phyloP scores from a whole-genome alignment of 2,113 vertebrate species.

The Lamprotornis superbus region DNA sequence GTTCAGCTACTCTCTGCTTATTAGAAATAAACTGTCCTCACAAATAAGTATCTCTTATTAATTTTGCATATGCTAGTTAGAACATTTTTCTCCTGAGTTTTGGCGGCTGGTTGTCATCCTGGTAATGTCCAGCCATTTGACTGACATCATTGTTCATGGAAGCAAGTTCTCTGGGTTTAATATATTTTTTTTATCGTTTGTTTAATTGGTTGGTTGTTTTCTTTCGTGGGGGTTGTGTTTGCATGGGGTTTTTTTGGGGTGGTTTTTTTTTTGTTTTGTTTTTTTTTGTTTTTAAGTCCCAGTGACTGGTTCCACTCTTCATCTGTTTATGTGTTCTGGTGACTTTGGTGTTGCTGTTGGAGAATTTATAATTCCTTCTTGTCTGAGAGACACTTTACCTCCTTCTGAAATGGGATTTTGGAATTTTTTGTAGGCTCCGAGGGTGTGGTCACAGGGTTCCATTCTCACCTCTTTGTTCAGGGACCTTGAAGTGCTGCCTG shows the following conservation, averaged over 20 bases:
- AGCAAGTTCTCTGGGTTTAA: not conserved
- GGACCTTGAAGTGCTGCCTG: not conserved
- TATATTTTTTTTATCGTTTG: not conserved
- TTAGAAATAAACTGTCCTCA: not conserved
- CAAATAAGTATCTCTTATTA: not conserved
- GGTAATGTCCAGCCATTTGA: fast-evolving
- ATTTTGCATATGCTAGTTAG: not conserved
- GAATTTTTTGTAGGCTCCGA: not conserved
- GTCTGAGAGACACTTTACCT: not conserved
- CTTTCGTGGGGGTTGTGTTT: not conserved
- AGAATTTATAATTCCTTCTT: not conserved
- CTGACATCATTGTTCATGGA: not conserved
- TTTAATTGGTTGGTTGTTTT: not conserved
- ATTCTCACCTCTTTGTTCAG: not conserved
- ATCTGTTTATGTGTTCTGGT: fast-evolving
- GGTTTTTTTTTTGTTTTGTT: too few relatives aligned
- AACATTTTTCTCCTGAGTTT: not conserved
- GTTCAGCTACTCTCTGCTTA: not conserved
- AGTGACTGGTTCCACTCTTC: fast-evolving
- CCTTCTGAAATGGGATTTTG: not conserved
- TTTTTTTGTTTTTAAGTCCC: not conserved
- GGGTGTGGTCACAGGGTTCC: not conserved
- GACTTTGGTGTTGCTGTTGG: not conserved
- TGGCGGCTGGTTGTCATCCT: not conserved
- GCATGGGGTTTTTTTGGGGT: too few relatives aligned